Conservation (phyloP, 2,113 vertebrate genomes). For the Chroicocephalus ridibundus region DNA sequence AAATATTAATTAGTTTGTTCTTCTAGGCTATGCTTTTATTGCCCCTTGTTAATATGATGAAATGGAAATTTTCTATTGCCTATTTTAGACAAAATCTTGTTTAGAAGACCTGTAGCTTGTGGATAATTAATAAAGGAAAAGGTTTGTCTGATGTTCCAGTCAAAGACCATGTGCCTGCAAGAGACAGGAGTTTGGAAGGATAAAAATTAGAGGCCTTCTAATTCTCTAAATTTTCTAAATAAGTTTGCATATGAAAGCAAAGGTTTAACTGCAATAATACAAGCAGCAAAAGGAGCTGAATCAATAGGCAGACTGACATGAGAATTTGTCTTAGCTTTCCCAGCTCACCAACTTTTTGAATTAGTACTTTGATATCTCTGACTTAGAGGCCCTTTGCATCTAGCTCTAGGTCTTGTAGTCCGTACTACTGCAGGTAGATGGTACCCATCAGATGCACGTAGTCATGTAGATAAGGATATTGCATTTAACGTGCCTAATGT, state of each 20-base stretch:
- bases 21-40: neutral
- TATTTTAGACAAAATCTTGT: neutral
- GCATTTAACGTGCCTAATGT: neutral
- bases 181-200: neutral
- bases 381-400: neutral
- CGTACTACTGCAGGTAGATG: neutral
- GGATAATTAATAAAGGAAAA: neutral
- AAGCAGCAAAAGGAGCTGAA: neutral
- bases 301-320: no score
- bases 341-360: neutral
- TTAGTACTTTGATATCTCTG: neutral
- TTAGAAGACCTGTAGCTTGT: neutral
- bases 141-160: neutral
- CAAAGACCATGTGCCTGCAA: accelerated
- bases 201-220: neutral
- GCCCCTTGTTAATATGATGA: neutral
- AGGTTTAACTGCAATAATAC: neutral
- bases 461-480: neutral
- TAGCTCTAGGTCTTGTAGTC: neutral
- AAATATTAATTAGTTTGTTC: neutral
- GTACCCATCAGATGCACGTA: neutral
- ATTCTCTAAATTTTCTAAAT: neutral
- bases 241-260: neutral
- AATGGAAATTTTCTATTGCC: neutral
- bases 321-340: neutral